These are phyloP conservation scores for Danio choprae DNA, from an alignment of 2,797 vertebrate genomes.

Conservation along the genomic window DNA sequence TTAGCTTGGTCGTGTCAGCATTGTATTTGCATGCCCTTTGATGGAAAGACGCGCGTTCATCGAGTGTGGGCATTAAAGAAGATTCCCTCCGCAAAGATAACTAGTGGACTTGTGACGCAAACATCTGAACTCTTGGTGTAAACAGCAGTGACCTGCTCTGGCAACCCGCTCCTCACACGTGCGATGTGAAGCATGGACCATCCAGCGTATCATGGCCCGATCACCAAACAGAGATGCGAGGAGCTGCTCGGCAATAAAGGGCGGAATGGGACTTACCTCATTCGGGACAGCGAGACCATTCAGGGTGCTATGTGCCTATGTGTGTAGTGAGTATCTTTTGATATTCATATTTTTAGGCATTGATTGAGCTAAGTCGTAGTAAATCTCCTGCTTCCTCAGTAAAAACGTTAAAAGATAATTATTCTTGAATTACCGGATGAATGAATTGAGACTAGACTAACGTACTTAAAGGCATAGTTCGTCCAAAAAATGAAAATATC, in stretches of 20 bases:
- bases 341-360: neutral
- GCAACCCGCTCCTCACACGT: neutral
- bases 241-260: slow-evolving; percentile 67
- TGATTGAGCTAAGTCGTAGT: neutral
- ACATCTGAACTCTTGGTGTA: too few relatives aligned
- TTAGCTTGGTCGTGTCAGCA: too few relatives aligned
- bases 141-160: neutral
- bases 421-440: neutral
- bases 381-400: neutral
- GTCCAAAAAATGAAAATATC: too few relatives aligned
- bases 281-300: slow-evolving; percentile 79
- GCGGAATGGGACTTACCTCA: slow-evolving; percentile 73
- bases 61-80: neutral
- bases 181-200: slow-evolving; percentile 64
- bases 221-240: slow-evolving; percentile 71
- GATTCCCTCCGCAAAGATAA: neutral
- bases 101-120: neutral
- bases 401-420: neutral
- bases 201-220: slow-evolving; percentile 70
- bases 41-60: slow-evolving; percentile 1
- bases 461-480: neutral
- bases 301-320: slow-evolving; percentile 77
- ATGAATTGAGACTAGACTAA: neutral
- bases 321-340: slow-evolving; percentile 75
- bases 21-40: too few relatives aligned